Conservation (phyloP, 2,113 vertebrate species). For the Orycteropus afer region DNA sequence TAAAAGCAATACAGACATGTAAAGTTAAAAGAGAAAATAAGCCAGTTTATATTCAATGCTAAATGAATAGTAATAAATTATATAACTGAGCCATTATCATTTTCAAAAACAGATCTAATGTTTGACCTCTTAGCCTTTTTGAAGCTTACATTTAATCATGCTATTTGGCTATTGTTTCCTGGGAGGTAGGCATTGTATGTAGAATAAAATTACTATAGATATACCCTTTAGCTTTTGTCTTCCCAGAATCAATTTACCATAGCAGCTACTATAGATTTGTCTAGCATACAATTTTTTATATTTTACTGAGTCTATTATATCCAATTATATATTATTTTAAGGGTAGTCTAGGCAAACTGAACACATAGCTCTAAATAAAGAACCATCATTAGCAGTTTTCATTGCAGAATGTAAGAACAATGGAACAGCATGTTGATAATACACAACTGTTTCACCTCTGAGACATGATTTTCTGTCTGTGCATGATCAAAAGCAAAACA, state of each 20-base stretch:
- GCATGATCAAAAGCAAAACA: constrained; percentile 72
- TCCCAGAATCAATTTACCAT: neutral
- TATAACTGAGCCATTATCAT: neutral
- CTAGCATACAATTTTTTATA: neutral
- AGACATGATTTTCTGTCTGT: constrained; percentile 71
- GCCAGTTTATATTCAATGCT: neutral
- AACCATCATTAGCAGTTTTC: constrained; percentile 43
- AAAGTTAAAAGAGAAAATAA: constrained; percentile 53
- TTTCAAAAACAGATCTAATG: constrained; percentile 38
- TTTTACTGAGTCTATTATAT: constrained; percentile 31
- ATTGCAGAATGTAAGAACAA: constrained; percentile 58
- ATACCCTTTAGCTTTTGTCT: constrained; percentile 4
- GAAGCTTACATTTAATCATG: neutral
- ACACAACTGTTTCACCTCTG: constrained; percentile 66
- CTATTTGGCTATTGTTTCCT: constrained; percentile 14
- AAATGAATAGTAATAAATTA: constrained; percentile 9
- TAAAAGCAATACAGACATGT: neutral
- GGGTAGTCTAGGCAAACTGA: constrained; percentile 4
- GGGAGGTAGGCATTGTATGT: neutral
- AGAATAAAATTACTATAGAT: constrained; percentile 41
- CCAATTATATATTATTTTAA: constrained; percentile 56
- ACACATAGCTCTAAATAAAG: constrained; percentile 52
- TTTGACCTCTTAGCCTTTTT: neutral
- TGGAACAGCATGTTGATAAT: constrained; percentile 21
- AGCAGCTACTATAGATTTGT: neutral